Evolutionary conservation across 2,113 vertebrate species (phyloP).

Genomic region (Psittacara wagleri): DNA sequence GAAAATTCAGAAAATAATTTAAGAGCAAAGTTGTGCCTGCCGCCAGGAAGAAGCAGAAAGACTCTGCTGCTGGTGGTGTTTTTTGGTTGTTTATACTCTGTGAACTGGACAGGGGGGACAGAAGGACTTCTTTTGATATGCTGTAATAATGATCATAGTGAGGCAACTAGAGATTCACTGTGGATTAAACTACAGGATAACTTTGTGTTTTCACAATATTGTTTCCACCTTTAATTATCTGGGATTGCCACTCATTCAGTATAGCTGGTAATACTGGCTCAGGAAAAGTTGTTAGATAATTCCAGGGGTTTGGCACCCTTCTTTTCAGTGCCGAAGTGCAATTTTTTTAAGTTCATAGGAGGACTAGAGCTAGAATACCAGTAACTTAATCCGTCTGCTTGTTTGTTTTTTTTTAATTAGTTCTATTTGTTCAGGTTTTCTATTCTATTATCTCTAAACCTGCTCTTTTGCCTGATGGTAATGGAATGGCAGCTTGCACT

Average conservation of each 20-base stretch:
- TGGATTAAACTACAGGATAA: background rate
- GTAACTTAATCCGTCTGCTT: background rate
- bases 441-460: background rate
- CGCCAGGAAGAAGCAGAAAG: background rate
- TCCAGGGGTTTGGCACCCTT: background rate
- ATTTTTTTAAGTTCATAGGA: background rate
- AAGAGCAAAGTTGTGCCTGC: background rate
- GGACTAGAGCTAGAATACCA: background rate
- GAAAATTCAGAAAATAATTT: background rate
- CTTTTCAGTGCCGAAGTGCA: background rate
- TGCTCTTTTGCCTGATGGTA: background rate
- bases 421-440: background rate
- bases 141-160: background rate
- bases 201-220: background rate
- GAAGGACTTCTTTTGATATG: background rate
- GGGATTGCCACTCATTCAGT: background rate
- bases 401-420: background rate
- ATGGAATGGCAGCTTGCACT: rapidly evolving
- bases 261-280: background rate
- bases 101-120: background rate
- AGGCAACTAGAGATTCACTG: background rate
- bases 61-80: rapidly evolving
- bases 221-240: background rate
- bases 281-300: background rate
- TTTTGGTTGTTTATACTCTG: background rate